Evolutionary conservation across 1,140 invertebrate genomes (phyloP), one percentile per base, ranked within the genome.

Genomic region (Temnothorax longispinosus): DNA sequence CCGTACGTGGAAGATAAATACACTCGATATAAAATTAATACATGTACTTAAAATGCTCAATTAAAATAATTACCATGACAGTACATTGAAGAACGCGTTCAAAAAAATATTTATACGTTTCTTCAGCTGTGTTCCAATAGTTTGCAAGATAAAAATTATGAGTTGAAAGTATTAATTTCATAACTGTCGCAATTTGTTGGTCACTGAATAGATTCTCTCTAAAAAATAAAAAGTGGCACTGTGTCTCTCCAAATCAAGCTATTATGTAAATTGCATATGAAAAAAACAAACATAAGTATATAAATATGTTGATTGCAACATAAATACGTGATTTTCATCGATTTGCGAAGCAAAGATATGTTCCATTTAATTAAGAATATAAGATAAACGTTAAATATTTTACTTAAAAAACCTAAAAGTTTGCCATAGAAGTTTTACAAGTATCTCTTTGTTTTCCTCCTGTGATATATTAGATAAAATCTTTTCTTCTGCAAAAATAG

Each of bases 191-290:
- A 77, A 92, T 88, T n/a, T 85, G 82, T 90, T 94, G 91, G 41
- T 91, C 92, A 58, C 85, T 91, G 35, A 94, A 94, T 11, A 60
- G 62, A 15, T 94, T 90, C 50, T 94, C 62, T 54, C 93, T 94
- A 74, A 52, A 92, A 93, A 62, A 86, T 1, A 56, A 76, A 67
- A 85, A 21, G 27, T 27, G 2, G 72, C 38, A 60, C 38, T 50
- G n/a, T 81, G 11, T 81, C 35, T 3, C 54, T 52, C 58, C 56
- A 47, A 38, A 38, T 18, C 50, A n/a, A 65, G 11, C 27, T 38
- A 47, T 27, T 38, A 38, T 65, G n/a, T 54, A 65, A 44, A 54
- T 11, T 32, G 13, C 10, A 72, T 41, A 67, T 6, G 62, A 8
- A 41, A 88, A 58, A 50, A 11, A 21, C 21, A 38, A 6, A 38